Evolutionary conservation across 2,113 vertebrate species (phyloP).

Genomic region (Pelvicachromis taeniatus): DNA sequence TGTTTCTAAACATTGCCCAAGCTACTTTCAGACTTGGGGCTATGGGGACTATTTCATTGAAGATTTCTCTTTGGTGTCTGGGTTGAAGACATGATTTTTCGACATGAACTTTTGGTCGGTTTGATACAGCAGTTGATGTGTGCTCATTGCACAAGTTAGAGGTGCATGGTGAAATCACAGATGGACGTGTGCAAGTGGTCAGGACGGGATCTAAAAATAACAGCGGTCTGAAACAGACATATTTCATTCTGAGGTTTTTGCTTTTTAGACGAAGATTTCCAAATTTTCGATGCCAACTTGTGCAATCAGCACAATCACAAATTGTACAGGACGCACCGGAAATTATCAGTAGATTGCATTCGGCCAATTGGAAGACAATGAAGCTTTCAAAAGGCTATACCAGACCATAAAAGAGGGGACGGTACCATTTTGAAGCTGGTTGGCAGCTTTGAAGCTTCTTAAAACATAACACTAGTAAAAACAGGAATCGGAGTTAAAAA

Average conservation of each 20-base stretch:
- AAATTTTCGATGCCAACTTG: neutral
- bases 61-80: neutral
- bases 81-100: neutral
- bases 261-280: neutral
- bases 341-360: neutral
- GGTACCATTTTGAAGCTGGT: neutral
- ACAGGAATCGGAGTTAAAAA: neutral
- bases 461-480: neutral
- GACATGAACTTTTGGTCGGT: neutral
- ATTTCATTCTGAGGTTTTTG: neutral
- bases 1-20: neutral
- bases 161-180: neutral
- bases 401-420: rapidly evolving
- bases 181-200: neutral
- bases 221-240: rapidly evolving
- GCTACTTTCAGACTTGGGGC: neutral
- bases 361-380: neutral
- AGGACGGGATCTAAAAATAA: neutral
- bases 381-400: neutral
- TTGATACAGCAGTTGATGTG: neutral
- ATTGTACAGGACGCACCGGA: neutral
- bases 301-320: neutral
- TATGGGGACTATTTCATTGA: neutral
- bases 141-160: neutral
- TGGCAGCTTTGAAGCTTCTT: neutral